phyloP scores from a whole-genome alignment of 2,113 vertebrate species.

The Corynorhinus townsendii region DNA sequence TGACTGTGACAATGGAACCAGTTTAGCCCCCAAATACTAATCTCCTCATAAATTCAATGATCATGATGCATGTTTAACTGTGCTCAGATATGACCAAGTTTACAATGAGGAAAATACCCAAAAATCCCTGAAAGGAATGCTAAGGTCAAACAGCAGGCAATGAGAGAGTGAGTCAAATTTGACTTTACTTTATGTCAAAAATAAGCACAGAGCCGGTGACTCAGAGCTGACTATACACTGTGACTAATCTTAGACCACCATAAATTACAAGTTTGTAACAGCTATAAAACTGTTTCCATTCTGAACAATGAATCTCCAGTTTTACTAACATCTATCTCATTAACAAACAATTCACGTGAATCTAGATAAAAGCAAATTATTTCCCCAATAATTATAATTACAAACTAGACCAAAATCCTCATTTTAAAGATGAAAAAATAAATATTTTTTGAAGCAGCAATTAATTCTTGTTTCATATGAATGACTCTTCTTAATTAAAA shows the following conservation, averaged over 20 bases:
- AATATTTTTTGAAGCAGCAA: background rate
- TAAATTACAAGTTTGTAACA: slow-evolving; percentile 83
- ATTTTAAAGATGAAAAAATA: slow-evolving; percentile 41
- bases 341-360: slow-evolving; percentile 72
- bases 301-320: slow-evolving; percentile 70
- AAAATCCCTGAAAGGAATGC: slow-evolving; percentile 70
- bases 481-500: background rate
- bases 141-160: slow-evolving; percentile 75
- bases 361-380: slow-evolving; percentile 45
- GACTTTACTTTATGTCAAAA: slow-evolving; percentile 88
- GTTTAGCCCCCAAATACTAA: slow-evolving; percentile 61
- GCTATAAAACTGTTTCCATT: slow-evolving; percentile 82
- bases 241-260: slow-evolving; percentile 88
- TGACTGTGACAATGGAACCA: slow-evolving; percentile 47
- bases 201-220: slow-evolving; percentile 88
- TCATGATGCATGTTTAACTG: slow-evolving; percentile 57
- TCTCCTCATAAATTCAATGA: slow-evolving; percentile 65
- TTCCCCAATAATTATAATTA: slow-evolving; percentile 66
- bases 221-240: slow-evolving; percentile 86
- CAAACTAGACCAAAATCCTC: background rate
- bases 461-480: background rate
- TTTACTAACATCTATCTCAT: slow-evolving; percentile 67
- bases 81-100: slow-evolving; percentile 56
- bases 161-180: slow-evolving; percentile 83
- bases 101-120: slow-evolving; percentile 57